These are phyloP conservation scores for Eptesicus fuscus DNA, from an alignment of 2,113 vertebrate species.

Conservation along the genomic window DNA sequence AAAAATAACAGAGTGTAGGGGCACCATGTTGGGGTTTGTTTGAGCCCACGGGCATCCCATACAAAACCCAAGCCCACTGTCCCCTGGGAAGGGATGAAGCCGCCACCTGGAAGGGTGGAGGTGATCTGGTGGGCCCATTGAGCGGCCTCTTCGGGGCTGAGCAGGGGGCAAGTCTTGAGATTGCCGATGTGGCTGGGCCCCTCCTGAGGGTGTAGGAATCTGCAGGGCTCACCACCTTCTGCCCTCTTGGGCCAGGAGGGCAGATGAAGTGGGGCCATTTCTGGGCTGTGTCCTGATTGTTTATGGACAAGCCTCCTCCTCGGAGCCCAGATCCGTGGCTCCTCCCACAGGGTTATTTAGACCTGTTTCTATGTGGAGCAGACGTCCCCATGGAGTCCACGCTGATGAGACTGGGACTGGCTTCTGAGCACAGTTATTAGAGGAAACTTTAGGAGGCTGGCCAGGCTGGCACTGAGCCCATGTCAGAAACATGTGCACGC, in stretches of 20 bases:
- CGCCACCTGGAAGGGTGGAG: neutral
- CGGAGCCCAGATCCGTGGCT: neutral
- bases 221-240: neutral
- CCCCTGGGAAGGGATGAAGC: neutral
- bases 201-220: neutral
- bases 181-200: neutral
- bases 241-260: neutral
- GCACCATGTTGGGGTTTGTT: neutral
- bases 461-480: neutral
- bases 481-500: neutral
- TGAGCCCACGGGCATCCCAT: neutral
- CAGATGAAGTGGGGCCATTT: neutral
- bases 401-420: neutral
- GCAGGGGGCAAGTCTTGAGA: neutral
- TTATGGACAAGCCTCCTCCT: neutral
- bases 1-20: neutral
- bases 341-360: neutral
- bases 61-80: neutral
- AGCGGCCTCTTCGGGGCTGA: neutral
- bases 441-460: neutral
- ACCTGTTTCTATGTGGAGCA: neutral
- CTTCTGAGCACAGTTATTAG: neutral
- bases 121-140: neutral
- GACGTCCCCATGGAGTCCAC: too few relatives aligned
- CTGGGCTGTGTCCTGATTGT: neutral